A percentile compares a stretch with the other conserved stretches of the same genome.
Conservation (phyloP, 2,113 vertebrate species). For the Bostrychus sinensis region DNA sequence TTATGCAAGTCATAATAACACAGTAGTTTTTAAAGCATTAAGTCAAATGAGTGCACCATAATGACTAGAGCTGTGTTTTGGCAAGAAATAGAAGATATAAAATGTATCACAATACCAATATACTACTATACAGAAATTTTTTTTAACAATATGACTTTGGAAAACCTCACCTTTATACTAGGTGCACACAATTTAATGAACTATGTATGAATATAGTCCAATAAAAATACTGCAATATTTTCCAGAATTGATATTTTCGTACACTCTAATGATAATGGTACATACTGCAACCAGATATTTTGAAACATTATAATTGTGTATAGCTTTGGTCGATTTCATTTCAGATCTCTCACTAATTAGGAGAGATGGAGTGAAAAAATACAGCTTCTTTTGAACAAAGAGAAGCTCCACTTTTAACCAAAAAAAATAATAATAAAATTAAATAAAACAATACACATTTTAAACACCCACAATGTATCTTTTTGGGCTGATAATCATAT, state of each 20-base stretch:
- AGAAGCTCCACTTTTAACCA: neutral
- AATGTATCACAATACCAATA: too few species aligned
- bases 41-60: neutral
- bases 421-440: too few species aligned
- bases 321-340: conserved; percentile 42
- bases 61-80: neutral
- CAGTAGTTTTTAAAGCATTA: neutral
- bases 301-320: neutral
- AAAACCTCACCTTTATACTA: too few species aligned
- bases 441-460: too few species aligned
- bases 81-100: too few species aligned
- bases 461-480: conserved; percentile 16
- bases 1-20: conserved; percentile 6
- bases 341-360: conserved; percentile 51
- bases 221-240: too few species aligned
- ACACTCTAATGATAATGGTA: neutral
- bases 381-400: conserved; percentile 38
- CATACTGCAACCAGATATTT: neutral
- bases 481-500: conserved; percentile 28
- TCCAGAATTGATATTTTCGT: too few species aligned
- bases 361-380: conserved; percentile 28
- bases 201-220: neutral
- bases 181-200: neutral
- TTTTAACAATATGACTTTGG: too few species aligned
- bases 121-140: too few species aligned